These are phyloP conservation scores for Thalassarche chlororhynchos DNA, from an alignment of 2,113 vertebrate species.

Conservation along the genomic window DNA sequence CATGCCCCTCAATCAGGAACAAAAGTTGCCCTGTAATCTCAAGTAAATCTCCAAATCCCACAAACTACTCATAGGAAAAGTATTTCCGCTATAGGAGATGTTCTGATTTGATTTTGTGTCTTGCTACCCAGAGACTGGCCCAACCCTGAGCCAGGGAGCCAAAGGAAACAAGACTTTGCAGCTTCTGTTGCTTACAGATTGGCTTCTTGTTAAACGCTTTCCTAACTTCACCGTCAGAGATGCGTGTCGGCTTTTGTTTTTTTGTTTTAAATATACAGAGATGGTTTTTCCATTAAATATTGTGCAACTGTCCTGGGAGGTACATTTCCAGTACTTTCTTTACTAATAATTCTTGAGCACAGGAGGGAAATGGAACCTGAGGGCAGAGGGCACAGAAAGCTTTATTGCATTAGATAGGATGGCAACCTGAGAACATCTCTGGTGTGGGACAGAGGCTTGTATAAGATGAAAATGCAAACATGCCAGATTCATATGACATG, in stretches of 20 bases:
- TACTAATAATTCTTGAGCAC: neutral
- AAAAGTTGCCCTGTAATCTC: neutral
- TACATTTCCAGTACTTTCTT: neutral
- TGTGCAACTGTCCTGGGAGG: neutral
- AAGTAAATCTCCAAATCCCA: neutral
- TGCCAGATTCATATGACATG: accelerated
- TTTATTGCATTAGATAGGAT: neutral
- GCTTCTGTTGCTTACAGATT: neutral
- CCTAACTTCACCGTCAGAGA: neutral
- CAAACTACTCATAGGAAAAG: neutral
- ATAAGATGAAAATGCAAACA: neutral
- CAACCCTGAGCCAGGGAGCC: slow-evolving; percentile 13
- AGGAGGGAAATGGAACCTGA: neutral
- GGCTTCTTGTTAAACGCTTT: neutral
- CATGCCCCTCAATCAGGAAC: neutral
- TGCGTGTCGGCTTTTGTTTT: accelerated
- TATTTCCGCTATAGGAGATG: neutral
- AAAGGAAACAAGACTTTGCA: slow-evolving; percentile 39
- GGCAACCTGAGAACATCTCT: neutral
- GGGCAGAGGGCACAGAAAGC: neutral
- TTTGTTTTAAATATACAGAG: neutral
- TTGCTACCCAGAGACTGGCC: neutral
- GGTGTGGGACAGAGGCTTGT: neutral
- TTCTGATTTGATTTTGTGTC: neutral
- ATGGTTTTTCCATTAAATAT: neutral